phyloP scores from a whole-genome alignment of 1,140 invertebrate genomes.

The Myzus persicae region DNA sequence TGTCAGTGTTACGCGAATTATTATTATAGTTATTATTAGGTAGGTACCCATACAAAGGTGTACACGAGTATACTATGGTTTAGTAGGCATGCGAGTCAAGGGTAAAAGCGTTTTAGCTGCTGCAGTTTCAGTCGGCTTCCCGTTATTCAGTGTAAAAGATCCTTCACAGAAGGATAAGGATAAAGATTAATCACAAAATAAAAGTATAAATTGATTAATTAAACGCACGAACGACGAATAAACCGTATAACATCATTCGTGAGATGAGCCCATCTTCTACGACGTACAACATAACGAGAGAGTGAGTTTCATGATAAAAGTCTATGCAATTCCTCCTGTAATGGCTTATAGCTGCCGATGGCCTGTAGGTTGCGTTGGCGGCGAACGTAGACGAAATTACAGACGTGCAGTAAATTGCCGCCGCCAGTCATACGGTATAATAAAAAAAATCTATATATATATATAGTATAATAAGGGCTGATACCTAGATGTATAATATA shows the following conservation, averaged over 20 bases:
- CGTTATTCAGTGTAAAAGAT: neutral
- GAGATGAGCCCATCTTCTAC: neutral
- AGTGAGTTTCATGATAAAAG: neutral
- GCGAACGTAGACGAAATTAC: neutral
- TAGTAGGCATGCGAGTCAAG: conserved; percentile 33
- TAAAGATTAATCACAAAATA: neutral
- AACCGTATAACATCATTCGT: neutral
- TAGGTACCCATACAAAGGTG: no score
- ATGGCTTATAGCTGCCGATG: neutral
- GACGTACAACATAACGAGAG: neutral
- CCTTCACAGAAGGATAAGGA: neutral
- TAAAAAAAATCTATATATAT: neutral
- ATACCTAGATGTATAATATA: neutral
- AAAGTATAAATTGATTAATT: neutral
- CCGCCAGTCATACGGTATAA: neutral
- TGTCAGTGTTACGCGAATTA: conserved; percentile 24
- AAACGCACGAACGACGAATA: neutral
- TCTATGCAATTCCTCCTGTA: neutral
- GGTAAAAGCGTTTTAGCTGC: neutral
- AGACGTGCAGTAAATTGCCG: neutral
- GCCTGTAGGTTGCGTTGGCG: neutral
- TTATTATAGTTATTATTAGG: neutral
- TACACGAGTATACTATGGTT: neutral
- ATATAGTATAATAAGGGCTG: neutral
- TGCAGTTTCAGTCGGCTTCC: neutral